Conservation (phyloP, 2,113 vertebrate genomes). For the Cryptotis parvus region DNA sequence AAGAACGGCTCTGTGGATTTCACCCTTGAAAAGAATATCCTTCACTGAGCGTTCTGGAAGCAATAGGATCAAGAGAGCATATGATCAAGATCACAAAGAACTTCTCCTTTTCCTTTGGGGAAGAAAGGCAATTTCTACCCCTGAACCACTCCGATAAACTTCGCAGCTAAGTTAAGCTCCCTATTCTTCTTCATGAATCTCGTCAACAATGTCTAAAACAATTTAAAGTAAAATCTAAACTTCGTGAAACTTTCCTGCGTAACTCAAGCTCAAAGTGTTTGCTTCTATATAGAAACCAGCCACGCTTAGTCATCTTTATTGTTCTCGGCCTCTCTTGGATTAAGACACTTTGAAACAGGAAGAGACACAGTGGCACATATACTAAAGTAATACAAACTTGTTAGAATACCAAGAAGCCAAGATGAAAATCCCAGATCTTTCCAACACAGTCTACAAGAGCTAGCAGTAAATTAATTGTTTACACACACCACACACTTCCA, state of each 20-base stretch:
- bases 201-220: conserved; percentile 43
- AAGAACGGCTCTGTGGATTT: neutral
- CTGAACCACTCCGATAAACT: neutral
- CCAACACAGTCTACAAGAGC: conserved; percentile 25
- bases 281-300: conserved; percentile 32
- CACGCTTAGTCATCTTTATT: conserved; percentile 60
- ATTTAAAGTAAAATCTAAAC: conserved; percentile 66
- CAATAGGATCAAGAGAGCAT: neutral
- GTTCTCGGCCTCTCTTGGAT: conserved; percentile 65
- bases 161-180: neutral
- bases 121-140: neutral
- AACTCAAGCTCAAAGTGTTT: conserved; percentile 51
- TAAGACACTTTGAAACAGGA: conserved; percentile 65
- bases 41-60: neutral
- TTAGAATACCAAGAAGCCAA: conserved; percentile 54
- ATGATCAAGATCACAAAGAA: no score
- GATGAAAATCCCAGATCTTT: conserved; percentile 61
- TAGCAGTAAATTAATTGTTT: conserved; percentile 51
- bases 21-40: neutral
- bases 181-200: neutral
- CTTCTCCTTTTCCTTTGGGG: neutral
- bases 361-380: conserved; percentile 59
- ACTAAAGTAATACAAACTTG: conserved; percentile 57
- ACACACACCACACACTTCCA: neutral
- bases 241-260: conserved; percentile 42